These are phyloP conservation scores for Malurus cyaneus DNA, from an alignment of 2,113 vertebrate species.

Conservation along the genomic window DNA sequence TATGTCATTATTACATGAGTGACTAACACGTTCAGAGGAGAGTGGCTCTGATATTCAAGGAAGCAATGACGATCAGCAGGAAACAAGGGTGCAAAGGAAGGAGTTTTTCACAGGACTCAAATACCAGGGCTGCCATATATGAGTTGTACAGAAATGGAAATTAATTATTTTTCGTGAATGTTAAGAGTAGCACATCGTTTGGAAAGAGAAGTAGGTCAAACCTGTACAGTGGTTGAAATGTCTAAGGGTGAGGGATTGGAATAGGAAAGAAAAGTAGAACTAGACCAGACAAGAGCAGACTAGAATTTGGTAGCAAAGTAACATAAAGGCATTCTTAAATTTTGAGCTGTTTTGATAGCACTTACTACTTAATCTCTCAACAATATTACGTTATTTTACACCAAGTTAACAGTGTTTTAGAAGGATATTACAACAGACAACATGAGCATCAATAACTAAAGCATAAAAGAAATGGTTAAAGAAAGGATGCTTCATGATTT, in stretches of 20 bases:
- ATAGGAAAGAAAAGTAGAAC: neutral
- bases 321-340: neutral
- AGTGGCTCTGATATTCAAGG: constrained; percentile 51
- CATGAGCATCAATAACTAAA: neutral
- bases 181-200: neutral
- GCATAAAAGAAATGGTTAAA: neutral
- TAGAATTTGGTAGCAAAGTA: neutral
- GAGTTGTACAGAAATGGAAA: constrained; percentile 22
- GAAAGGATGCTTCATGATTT: neutral
- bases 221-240: neutral
- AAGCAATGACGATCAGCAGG: constrained; percentile 24
- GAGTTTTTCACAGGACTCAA: constrained; percentile 14
- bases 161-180: neutral
- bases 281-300: neutral
- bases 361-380: neutral
- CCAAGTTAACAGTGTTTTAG: neutral
- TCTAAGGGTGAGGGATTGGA: neutral
- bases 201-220: neutral
- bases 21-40: constrained; percentile 59
- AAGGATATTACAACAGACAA: neutral
- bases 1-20: constrained; percentile 74
- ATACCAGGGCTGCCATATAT: neutral
- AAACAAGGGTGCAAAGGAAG: constrained; percentile 19
- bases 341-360: neutral
- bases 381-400: neutral